Base-by-base conservation (phyloP, 2,888 invertebrate genomes). In the Dinocampus coccinellae region DNA sequence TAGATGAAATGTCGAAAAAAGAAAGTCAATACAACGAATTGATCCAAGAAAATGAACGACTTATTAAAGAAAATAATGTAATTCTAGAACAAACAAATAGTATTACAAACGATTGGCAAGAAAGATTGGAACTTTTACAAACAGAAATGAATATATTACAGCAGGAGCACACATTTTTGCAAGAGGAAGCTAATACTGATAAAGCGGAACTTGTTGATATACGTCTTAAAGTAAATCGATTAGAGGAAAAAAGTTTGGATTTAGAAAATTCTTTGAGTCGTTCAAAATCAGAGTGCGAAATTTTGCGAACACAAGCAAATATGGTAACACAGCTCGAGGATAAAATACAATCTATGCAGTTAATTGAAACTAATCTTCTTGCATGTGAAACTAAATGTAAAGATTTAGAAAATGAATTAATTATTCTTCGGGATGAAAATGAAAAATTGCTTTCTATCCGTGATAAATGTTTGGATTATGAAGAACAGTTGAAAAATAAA, bases 91-190 rank as follows among this genome's bases (percentile, higher is more conserved):
- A 85, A 65, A 71, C 84, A 47, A 77, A 74, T 2, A 80, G 77
- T n/a, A 78, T 79, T 42, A 85, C 85, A 57, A 80, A 81, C 10
- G 87, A 87, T 36, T 84, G 80, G 9, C 70, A 78, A 20, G 86
- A 86, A 33, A 84, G 84, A 57, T 80, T 85, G 33, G 87, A 85
- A 29, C 76, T 86, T 20, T 69, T 87, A n/a, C 84, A 81, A 16
- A 85, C 82, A 2, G 86, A 87, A 70, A 83, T 82, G 73, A 77
- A 77, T 24, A 72, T 85, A 13, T 71, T 86, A 13, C 80, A 83
- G 24, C 85, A 87, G 39, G 86, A 87, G 69, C 76, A 82, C n/a
- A 73, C 76, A 0, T 76, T 81, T 0, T 74, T 83, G 29, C 82
- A 81, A 34, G 71, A 80, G 2, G 82, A 82, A 22, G 58, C 72